Conservation (phyloP, 2,888 invertebrate species). For the Drosophila setosimentum region DNA sequence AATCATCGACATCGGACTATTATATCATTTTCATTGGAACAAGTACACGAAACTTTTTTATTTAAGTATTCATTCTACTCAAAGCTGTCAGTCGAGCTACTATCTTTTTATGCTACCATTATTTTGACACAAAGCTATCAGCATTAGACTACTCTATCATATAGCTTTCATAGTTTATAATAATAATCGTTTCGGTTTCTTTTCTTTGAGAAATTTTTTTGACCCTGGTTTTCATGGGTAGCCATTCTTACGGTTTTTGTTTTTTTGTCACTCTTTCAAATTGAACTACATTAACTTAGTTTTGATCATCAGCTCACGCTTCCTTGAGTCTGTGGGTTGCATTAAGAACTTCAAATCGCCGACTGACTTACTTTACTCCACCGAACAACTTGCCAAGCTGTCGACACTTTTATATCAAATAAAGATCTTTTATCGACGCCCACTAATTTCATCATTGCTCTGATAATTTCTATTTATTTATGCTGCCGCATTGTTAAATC, state of each 20-base stretch:
- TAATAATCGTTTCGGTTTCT: background rate
- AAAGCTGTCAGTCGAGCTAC: background rate
- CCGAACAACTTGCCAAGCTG: slow-evolving; percentile 14
- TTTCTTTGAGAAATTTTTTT: background rate
- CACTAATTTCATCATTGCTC: slow-evolving; percentile 42
- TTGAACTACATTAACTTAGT: background rate
- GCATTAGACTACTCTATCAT: background rate
- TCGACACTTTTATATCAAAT: slow-evolving; percentile 55
- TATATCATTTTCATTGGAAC: background rate
- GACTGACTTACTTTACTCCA: background rate
- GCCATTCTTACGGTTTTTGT: fast-evolving
- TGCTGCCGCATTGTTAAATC: slow-evolving; percentile 22
- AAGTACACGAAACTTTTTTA: background rate
- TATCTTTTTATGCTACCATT: background rate
- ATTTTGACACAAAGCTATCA: background rate
- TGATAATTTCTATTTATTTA: slow-evolving; percentile 55
- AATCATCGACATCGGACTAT: background rate
- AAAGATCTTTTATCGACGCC: slow-evolving; percentile 42
- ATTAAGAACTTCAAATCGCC: slow-evolving; percentile 3
- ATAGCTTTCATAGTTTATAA: background rate
- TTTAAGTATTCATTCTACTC: background rate
- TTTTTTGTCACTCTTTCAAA: background rate
- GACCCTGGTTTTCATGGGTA: background rate
- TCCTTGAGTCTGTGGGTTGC: background rate
- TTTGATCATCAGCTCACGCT: background rate